These are phyloP conservation scores for Dryas iulia DNA, from an alignment of 1,140 invertebrate genomes.

Conservation along the genomic window DNA sequence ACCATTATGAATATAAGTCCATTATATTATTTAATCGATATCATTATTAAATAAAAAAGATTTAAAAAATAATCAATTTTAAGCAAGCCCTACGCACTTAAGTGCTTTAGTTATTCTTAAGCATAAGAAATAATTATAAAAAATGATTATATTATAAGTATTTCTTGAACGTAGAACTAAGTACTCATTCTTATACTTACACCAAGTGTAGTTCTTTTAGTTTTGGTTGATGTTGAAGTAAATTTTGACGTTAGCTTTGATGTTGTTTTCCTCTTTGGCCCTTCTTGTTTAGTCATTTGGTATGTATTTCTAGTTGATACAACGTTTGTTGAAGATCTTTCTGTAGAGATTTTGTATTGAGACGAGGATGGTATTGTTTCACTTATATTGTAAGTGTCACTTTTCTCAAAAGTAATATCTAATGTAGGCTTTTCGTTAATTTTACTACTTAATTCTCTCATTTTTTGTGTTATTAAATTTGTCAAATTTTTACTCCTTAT, in stretches of 20 bases:
- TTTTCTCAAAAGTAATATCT: too few species aligned
- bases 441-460: not conserved
- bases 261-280: slow-evolving; percentile 12
- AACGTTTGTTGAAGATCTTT: not conserved
- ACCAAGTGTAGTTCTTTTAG: slow-evolving; percentile 39
- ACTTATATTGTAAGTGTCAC: too few species aligned
- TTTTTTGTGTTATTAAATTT: not conserved
- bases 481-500: not conserved
- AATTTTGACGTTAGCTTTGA: slow-evolving; percentile 3
- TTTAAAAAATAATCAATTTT: not conserved
- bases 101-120: not conserved
- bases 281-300: not conserved
- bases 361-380: too few species aligned
- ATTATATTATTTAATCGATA: too few species aligned
- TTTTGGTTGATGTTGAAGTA: not conserved
- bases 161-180: not conserved
- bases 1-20: too few species aligned
- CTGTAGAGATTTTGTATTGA: not conserved
- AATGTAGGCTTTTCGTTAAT: not conserved
- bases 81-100: too few species aligned
- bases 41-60: not conserved
- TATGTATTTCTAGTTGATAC: not conserved
- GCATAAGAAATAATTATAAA: not conserved
- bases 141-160: too few species aligned
- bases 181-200: slow-evolving; percentile 32